Evolutionary conservation across 2,797 vertebrate genomes (phyloP), one percentile per base, ranked within the genome.

Genomic region (Danio tinwini): DNA sequence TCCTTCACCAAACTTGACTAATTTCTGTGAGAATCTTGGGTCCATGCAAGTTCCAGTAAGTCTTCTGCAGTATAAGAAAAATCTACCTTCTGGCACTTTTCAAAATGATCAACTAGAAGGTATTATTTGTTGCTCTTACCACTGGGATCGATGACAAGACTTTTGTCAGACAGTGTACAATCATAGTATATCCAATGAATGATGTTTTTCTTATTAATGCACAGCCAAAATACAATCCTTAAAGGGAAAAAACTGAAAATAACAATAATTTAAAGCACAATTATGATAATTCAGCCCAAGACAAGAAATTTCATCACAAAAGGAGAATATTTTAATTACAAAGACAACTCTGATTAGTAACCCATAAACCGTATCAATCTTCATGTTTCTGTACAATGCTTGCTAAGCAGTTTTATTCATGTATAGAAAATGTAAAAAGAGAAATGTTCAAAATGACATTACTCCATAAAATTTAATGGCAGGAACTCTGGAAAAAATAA

Each of bases 381-480:
- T 94, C 93, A 96, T 93, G 94, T 95, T 76, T 96, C 94, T 96
- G 94, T 96, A 97, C 96, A 97, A 95, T 91, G 95, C 96, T 98
- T 94, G 95, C 95, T 95, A 96, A 98, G 95, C 95, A 93, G 93
- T 95, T 96, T 96, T 95, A 97, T 96, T 96, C 95, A 95, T 95
- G 94, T 90, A 96, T 97, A 98, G 96, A 98, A 99, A 99, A 98
- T 93, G 92, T 97, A 96, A 91, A 93, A 96, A 95, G 96, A 94
- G 94, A 94, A 93, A 90, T 94, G 94, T 92, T 95, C 93, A 95
- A 98, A 97, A 97, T 95, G 91, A 96, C 96, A 96, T 90, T 94
- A 96, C 96, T 96, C 97, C 97, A 97, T 98, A 96, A 97, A 96
- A 98, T 99, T 97, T 98, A 96, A 97, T 98, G 97, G 96, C 96